Base-by-base conservation (phyloP, 2,797 vertebrate species). In the Syngnathus acus region DNA sequence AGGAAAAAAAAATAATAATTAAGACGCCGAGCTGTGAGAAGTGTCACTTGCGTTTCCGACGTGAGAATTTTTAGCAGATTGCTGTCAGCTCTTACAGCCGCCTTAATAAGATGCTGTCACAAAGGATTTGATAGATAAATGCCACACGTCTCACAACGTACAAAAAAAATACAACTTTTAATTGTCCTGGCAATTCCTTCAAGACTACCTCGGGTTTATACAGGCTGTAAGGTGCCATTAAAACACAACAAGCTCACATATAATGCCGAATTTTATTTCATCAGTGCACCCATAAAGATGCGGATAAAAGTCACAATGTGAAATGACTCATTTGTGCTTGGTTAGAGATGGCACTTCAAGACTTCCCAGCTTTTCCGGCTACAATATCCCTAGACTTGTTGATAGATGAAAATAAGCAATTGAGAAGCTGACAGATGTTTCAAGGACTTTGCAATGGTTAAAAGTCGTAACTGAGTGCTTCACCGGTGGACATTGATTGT, bases 41-140 rank as follows among this genome's bases (percentile, higher is more conserved):
- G n/a, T 42, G 59, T 43, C 39, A 21, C n/a, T 42, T 11, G 19
- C 17, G 38, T 42, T 62, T n/a, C 6, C 40, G 5, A 62, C 19
- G 40, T 62, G 39, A 43, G 60, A 43, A 45, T 21, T 43, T n/a
- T 62, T 26, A 42, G n/a, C 59, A 61, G 59, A 61, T 43, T 43
- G 19, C 19, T 45, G 60, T 62, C 60, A 45, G 14, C 55, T 57
- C 26, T 6, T 37, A 57, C 26, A 32, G 55, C 55, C 55, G 32
- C 55, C 42, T 16, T 45, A 38, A 62, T 45, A 26, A 45, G 39
- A 43, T 7, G 60, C 60, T 45, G 60, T 45, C 60, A 62, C 11
- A 62, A 45, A 62, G 13, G 21, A 62, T 45, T 21, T 14, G 60
- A 62, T 26, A 23, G 42, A 62, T 62, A 32, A 62, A 62, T 43